Percentiles rank a stretch among this genome's conserved stretches.
These are phyloP conservation scores for Himalopsyche japonica DNA, from an alignment of 2,888 invertebrate species.

Conservation along the genomic window DNA sequence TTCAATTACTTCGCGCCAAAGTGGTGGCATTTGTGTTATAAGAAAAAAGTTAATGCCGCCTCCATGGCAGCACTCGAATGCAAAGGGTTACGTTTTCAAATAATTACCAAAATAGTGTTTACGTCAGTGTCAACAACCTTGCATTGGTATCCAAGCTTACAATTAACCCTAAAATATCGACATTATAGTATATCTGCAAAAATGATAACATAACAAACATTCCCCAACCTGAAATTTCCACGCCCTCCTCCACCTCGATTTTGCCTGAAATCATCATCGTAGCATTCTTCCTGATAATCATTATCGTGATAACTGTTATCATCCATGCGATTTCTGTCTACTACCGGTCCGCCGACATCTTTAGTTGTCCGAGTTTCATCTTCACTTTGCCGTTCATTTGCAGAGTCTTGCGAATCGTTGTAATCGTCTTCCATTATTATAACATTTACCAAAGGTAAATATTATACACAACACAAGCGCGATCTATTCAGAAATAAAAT, in stretches of 20 bases:
- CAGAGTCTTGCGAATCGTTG: slow-evolving; percentile 21
- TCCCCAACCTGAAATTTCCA: slow-evolving; percentile 52
- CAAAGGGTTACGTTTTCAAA: too few species aligned
- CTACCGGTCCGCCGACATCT: slow-evolving; percentile 15
- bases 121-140: background rate
- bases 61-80: too few species aligned
- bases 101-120: too few species aligned
- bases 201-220: background rate
- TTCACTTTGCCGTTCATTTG: slow-evolving; percentile 17
- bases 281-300: slow-evolving; percentile 51
- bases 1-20: too few species aligned
- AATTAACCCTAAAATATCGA: background rate
- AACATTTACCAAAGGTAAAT: background rate
- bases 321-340: slow-evolving; percentile 32
- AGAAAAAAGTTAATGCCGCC: too few species aligned
- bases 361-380: slow-evolving; percentile 10
- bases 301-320: slow-evolving; percentile 45
- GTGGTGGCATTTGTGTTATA: too few species aligned
- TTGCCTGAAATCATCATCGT: slow-evolving; percentile 50
- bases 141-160: background rate
- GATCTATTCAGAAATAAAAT: background rate
- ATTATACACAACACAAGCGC: background rate
- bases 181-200: background rate
- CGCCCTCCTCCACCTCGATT: slow-evolving; percentile 48
- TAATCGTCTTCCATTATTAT: slow-evolving; percentile 23